A percentile compares a stretch with the other conserved stretches of the same genome.
Conservation (phyloP, 2,797 vertebrate genomes). For the Acropternis orthonyx region DNA sequence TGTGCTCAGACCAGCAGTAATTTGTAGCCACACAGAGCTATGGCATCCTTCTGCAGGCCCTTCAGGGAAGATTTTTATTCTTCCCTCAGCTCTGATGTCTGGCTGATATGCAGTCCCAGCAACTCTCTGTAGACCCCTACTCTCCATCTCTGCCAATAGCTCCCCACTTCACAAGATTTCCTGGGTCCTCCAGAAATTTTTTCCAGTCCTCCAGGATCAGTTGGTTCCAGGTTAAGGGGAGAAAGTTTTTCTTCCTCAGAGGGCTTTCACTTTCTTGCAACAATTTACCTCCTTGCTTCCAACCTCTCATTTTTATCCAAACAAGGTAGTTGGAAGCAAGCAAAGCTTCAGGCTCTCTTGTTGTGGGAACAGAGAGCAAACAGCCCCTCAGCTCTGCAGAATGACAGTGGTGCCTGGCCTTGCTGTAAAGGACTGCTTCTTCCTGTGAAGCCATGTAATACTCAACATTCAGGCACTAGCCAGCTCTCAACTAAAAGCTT, state of each 20-base stretch:
- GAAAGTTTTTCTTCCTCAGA: neutral
- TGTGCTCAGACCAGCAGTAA: neutral
- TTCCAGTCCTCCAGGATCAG: neutral
- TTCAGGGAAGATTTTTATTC: neutral
- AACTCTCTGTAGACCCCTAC: neutral
- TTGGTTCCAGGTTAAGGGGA: neutral
- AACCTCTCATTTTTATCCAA: neutral
- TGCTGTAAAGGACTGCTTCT: neutral
- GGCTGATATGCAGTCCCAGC: neutral
- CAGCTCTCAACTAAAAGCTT: neutral
- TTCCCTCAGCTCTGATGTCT: neutral
- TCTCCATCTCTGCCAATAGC: neutral
- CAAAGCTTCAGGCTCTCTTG: fast-evolving
- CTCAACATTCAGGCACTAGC: neutral
- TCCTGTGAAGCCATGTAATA: neutral
- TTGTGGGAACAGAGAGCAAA: neutral
- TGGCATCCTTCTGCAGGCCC: neutral
- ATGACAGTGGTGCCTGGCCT: neutral
- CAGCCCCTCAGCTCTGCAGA: neutral
- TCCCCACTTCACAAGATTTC: neutral
- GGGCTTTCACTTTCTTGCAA: neutral
- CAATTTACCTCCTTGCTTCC: neutral
- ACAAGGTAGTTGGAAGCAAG: neutral
- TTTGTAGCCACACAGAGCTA: neutral
- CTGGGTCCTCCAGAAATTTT: neutral